phyloP scores from a whole-genome alignment of 2,888 invertebrate species.

The Hedychridium roseum region DNA sequence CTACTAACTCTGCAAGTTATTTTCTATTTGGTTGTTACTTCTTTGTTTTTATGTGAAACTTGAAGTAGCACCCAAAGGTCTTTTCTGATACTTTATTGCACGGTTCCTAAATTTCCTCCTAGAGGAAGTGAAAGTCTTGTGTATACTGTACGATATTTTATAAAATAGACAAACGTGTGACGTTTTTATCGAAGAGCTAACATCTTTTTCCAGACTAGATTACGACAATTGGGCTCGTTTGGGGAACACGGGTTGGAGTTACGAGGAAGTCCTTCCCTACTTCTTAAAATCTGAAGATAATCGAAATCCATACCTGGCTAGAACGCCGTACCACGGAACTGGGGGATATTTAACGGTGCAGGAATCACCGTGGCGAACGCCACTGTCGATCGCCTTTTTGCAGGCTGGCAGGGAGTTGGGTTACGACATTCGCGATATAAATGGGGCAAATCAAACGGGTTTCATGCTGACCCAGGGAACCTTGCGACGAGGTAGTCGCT shows the following conservation, averaged over 20 bases:
- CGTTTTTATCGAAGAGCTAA: too few relatives aligned
- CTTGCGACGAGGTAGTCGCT: conserved; percentile 82
- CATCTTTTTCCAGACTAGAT: conserved; percentile 65
- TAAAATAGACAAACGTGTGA: too few relatives aligned
- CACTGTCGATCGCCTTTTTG: conserved; percentile 81
- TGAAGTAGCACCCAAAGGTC: too few relatives aligned
- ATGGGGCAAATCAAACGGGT: conserved; percentile 84
- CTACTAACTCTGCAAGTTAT: too few relatives aligned
- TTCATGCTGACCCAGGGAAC: conserved; percentile 90
- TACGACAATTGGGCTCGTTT: conserved; percentile 86
- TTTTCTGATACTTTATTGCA: too few relatives aligned
- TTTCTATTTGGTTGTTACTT: too few relatives aligned
- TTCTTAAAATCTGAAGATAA: conserved; percentile 90
- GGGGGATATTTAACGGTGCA: conserved; percentile 87
- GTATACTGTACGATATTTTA: too few relatives aligned
- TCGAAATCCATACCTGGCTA: conserved; percentile 80
- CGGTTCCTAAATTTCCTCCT: too few relatives aligned
- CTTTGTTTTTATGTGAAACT: too few relatives aligned
- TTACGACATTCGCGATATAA: conserved; percentile 81
- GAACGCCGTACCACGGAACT: conserved; percentile 77
- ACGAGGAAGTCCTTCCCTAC: conserved; percentile 81
- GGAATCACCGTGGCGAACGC: conserved; percentile 85
- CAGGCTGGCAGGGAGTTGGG: conserved; percentile 85
- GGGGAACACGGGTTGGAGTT: conserved; percentile 89
- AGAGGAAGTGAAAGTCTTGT: too few relatives aligned